A percentile compares a stretch with the other conserved stretches of the same genome.
Conservation (phyloP, 2,113 vertebrate genomes). For the Phylloscopus whistleri region DNA sequence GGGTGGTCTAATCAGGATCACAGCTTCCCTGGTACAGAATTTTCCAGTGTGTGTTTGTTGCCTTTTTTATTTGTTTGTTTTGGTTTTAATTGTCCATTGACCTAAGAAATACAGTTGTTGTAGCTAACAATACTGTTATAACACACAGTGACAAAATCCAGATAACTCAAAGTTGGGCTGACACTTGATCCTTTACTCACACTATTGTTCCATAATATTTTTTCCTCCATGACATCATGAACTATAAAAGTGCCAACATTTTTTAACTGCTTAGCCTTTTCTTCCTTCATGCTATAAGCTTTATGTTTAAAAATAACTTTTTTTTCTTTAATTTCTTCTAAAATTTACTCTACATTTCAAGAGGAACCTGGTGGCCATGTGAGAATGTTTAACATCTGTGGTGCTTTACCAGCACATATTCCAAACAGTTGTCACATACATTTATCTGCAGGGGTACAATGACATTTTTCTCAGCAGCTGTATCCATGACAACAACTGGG, state of each 20-base stretch:
- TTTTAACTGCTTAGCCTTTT: constrained; percentile 1
- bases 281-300: background rate
- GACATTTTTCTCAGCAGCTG: constrained; percentile 65
- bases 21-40: background rate
- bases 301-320: constrained; percentile 24
- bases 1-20: background rate
- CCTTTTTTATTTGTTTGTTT: background rate
- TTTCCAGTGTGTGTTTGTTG: background rate
- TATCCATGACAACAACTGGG: constrained; percentile 67
- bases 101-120: constrained; percentile 30
- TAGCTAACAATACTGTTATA: constrained; percentile 47
- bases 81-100: background rate
- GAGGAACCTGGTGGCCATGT: background rate
- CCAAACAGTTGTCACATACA: constrained; percentile 28
- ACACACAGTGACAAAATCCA: constrained; percentile 56
- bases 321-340: background rate
- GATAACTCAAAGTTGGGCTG: constrained; percentile 39
- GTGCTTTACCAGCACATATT: background rate
- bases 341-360: background rate
- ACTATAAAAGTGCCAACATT: constrained; percentile 44
- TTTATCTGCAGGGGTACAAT: constrained; percentile 62
- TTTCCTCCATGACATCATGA: constrained; percentile 68
- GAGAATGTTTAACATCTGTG: background rate
- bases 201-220: constrained; percentile 67
- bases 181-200: constrained; percentile 65